These are phyloP conservation scores for Prietella phreatophila DNA, from an alignment of 2,113 vertebrate genomes.

Conservation along the genomic window DNA sequence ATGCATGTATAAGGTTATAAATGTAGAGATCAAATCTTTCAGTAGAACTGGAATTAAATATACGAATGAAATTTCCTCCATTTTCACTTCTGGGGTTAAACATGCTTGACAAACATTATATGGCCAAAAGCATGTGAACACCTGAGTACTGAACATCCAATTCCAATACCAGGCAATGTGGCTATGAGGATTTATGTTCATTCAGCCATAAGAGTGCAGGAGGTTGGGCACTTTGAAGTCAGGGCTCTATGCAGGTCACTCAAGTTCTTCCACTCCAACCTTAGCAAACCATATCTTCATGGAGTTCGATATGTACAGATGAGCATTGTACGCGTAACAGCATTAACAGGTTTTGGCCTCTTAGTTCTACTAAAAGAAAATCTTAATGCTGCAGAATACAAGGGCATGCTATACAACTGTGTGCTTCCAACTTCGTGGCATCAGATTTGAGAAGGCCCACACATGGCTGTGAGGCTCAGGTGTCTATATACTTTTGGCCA, in stretches of 20 bases:
- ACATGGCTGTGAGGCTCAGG: background rate
- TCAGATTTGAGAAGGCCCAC: background rate
- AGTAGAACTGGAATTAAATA: background rate
- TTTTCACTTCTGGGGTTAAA: background rate
- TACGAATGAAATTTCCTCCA: too few species aligned
- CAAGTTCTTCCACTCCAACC: background rate
- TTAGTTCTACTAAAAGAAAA: background rate
- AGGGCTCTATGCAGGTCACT: background rate
- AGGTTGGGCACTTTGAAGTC: background rate
- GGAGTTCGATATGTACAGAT: background rate
- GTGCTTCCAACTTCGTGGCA: background rate
- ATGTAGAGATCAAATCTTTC: background rate
- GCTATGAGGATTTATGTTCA: background rate
- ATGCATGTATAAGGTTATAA: background rate
- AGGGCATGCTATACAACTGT: background rate
- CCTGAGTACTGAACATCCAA: background rate
- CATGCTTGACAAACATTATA: background rate
- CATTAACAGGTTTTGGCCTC: background rate
- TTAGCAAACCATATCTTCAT: background rate
- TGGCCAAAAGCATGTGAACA: background rate
- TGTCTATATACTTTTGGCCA: background rate
- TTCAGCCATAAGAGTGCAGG: background rate
- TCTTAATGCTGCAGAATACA: background rate
- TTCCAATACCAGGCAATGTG: background rate
- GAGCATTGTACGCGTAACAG: too few species aligned